Conservation (phyloP, 2,888 invertebrate genomes). For the Apodemia mormo region DNA sequence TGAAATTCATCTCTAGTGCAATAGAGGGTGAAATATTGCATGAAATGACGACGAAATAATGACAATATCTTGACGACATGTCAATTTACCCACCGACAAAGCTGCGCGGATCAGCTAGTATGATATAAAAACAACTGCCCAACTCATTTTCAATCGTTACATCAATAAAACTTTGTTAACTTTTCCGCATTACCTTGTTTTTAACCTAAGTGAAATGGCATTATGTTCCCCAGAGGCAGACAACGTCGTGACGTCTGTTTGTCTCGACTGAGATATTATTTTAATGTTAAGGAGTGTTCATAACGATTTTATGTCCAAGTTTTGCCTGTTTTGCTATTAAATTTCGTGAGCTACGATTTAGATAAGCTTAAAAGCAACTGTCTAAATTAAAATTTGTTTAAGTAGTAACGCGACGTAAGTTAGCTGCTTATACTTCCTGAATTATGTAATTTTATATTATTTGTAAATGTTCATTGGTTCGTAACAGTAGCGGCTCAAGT, state of each 20-base stretch:
- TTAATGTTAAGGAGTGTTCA: slow-evolving; percentile 51
- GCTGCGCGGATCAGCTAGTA: no score
- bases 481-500: background rate
- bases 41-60: no score
- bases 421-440: slow-evolving; percentile 22
- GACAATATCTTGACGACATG: no score
- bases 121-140: no score
- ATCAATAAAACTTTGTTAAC: slow-evolving; percentile 3
- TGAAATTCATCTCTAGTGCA: no score
- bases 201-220: slow-evolving; percentile 24
- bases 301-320: slow-evolving; percentile 45
- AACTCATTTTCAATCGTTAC: background rate
- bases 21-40: no score
- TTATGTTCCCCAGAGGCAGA: slow-evolving; percentile 31
- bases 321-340: slow-evolving; percentile 43
- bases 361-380: slow-evolving; percentile 55
- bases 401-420: slow-evolving; percentile 21
- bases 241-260: slow-evolving; percentile 51
- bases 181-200: slow-evolving; percentile 25
- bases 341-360: slow-evolving; percentile 59
- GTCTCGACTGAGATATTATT: slow-evolving; percentile 53
- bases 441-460: slow-evolving; percentile 27
- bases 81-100: no score
- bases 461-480: slow-evolving; percentile 24
- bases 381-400: slow-evolving; percentile 38